A percentile compares a stretch with the other conserved stretches of the same genome.
Conservation (phyloP, 2,797 vertebrate genomes). For the Anomalospiza imberbis region DNA sequence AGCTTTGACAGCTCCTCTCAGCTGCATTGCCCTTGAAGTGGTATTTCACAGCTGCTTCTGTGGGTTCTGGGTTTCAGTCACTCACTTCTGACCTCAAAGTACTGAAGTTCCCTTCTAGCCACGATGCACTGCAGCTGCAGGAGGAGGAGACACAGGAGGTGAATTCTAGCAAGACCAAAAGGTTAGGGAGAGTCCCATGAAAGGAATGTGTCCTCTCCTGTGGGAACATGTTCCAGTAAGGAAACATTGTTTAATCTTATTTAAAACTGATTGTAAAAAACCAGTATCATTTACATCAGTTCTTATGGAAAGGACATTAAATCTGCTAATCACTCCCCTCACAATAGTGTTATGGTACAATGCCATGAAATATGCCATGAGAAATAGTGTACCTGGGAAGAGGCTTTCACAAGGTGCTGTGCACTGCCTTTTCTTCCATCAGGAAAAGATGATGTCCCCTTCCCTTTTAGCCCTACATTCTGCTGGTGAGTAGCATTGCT, state of each 20-base stretch:
- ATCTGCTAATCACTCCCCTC: background rate
- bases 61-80: background rate
- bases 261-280: background rate
- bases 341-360: background rate
- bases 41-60: background rate
- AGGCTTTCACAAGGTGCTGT: background rate
- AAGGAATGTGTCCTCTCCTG: background rate
- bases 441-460: background rate
- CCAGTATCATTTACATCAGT: background rate
- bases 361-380: background rate
- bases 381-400: background rate
- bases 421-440: background rate
- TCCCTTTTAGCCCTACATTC: background rate
- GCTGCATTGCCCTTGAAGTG: background rate
- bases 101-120: background rate
- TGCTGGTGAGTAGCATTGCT: fast-evolving
- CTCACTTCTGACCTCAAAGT: background rate
- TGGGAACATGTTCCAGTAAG: background rate
- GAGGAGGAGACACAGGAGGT: background rate
- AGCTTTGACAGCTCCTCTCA: background rate
- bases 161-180: background rate
- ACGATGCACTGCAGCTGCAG: fast-evolving
- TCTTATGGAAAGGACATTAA: background rate
- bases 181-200: fast-evolving
- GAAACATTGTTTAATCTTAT: background rate